A percentile compares a stretch with the other conserved stretches of the same genome.
Evolutionary conservation across 2,888 invertebrate genomes (phyloP).

Genomic region (Scaptomyza polygonia): DNA sequence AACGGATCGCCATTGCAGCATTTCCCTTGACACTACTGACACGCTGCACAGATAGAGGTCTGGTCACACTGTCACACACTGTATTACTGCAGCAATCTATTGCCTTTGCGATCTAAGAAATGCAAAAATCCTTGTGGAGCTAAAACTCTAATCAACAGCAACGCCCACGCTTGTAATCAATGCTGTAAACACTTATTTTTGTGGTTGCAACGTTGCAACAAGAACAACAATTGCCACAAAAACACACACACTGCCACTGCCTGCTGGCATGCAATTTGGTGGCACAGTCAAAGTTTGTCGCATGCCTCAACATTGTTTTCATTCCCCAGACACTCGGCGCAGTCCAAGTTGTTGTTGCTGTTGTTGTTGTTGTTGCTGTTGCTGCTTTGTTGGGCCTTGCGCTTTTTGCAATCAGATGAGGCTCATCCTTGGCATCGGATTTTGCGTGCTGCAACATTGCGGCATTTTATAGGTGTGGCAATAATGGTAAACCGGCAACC

Average conservation of each 20-base stretch:
- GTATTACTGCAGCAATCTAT: slow-evolving; percentile 20
- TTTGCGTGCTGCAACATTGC: slow-evolving; percentile 45
- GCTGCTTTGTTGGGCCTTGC: slow-evolving; percentile 22
- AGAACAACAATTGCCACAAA: slow-evolving; percentile 26
- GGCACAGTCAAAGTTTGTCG: slow-evolving; percentile 59
- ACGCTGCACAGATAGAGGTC: slow-evolving; percentile 57
- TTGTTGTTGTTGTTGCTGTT: slow-evolving; percentile 16
- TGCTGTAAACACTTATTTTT: slow-evolving; percentile 80
- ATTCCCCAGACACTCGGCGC: slow-evolving; percentile 17
- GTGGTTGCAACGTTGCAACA: slow-evolving; percentile 63
- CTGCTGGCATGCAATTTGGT: slow-evolving; percentile 57
- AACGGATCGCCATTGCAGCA: background rate
- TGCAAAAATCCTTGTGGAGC: slow-evolving; percentile 70
- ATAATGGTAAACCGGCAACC: slow-evolving; percentile 20
- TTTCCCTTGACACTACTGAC: slow-evolving; percentile 69
- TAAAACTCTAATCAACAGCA: slow-evolving; percentile 67
- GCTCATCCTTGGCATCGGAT: slow-evolving; percentile 34
- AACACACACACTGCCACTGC: slow-evolving; percentile 9
- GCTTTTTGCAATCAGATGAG: slow-evolving; percentile 52
- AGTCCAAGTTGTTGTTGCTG: background rate
- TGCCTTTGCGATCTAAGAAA: slow-evolving; percentile 56
- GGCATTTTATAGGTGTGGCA: slow-evolving; percentile 54
- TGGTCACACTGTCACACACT: slow-evolving; percentile 15
- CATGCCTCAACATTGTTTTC: slow-evolving; percentile 47
- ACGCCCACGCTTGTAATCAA: slow-evolving; percentile 72